These are phyloP conservation scores for Cepphus grylle DNA, from an alignment of 2,113 vertebrate genomes.

Conservation along the genomic window DNA sequence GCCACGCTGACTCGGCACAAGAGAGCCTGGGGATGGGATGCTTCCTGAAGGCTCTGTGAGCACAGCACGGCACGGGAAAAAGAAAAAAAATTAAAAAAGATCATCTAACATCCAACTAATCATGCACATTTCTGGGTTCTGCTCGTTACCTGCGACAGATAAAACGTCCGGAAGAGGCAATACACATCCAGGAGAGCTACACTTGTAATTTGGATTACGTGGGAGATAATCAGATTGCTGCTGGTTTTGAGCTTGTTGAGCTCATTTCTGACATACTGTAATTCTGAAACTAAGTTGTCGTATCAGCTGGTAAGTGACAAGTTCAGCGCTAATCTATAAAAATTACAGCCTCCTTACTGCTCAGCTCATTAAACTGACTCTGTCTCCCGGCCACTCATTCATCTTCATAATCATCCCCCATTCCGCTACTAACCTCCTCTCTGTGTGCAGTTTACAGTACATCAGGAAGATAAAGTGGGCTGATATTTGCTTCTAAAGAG, in stretches of 20 bases:
- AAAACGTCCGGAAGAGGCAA: neutral
- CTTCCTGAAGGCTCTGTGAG: neutral
- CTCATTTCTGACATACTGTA: slow-evolving; percentile 66
- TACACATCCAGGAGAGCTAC: neutral
- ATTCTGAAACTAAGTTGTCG: slow-evolving; percentile 72
- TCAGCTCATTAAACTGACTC: slow-evolving; percentile 72
- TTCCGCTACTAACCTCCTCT: slow-evolving; percentile 65
- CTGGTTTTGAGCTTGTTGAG: slow-evolving; percentile 66
- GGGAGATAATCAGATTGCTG: slow-evolving; percentile 26
- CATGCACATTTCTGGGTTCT: neutral
- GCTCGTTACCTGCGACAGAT: neutral
- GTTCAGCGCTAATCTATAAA: slow-evolving; percentile 73
- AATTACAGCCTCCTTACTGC: slow-evolving; percentile 67
- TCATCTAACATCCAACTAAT: neutral
- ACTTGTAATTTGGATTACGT: slow-evolving; percentile 21
- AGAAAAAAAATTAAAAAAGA: neutral
- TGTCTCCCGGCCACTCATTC: slow-evolving; percentile 61
- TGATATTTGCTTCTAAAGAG: slow-evolving; percentile 67
- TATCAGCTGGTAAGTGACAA: slow-evolving; percentile 68
- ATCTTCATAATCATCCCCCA: slow-evolving; percentile 65
- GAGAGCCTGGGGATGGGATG: neutral
- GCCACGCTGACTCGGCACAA: neutral
- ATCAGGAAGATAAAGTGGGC: slow-evolving; percentile 67
- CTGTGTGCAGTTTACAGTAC: slow-evolving; percentile 54
- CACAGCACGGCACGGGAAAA: neutral